phyloP scores from a whole-genome alignment of 2,888 invertebrate species.

The Aphelenchoides bicaudatus region DNA sequence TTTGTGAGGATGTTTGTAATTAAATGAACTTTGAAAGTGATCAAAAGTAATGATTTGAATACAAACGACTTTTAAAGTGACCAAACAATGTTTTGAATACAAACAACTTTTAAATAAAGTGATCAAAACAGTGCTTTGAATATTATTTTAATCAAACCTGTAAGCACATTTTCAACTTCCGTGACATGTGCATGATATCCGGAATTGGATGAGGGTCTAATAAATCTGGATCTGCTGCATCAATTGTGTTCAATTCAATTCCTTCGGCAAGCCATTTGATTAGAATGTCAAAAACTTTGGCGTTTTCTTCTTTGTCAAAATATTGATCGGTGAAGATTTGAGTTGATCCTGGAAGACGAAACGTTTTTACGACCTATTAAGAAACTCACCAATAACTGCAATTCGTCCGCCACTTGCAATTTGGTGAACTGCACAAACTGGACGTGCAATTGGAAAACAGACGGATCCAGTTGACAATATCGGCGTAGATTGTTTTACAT shows the following conservation, averaged over 20 bases:
- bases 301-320: slow-evolving; percentile 87
- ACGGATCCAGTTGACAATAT: slow-evolving; percentile 88
- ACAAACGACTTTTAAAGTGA: too few species aligned
- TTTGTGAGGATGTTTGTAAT: too few species aligned
- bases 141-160: too few species aligned
- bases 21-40: too few species aligned
- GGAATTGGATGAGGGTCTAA: slow-evolving; percentile 87
- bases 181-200: slow-evolving; percentile 76
- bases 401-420: slow-evolving; percentile 24
- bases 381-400: slow-evolving; percentile 15
- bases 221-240: slow-evolving; percentile 88
- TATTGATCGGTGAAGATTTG: slow-evolving; percentile 88
- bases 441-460: slow-evolving; percentile 87
- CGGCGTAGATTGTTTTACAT: slow-evolving; percentile 80
- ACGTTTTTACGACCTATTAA: too few species aligned
- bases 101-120: too few species aligned
- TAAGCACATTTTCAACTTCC: slow-evolving; percentile 72
- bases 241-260: slow-evolving; percentile 73
- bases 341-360: slow-evolving; percentile 85
- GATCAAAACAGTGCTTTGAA: too few species aligned
- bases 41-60: too few species aligned
- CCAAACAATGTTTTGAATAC: too few species aligned
- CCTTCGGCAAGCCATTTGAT: slow-evolving; percentile 74
- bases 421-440: slow-evolving; percentile 74
- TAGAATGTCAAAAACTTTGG: slow-evolving; percentile 79